Conservation (phyloP, 2,113 vertebrate genomes). For the Gallinago paraguaiae region DNA sequence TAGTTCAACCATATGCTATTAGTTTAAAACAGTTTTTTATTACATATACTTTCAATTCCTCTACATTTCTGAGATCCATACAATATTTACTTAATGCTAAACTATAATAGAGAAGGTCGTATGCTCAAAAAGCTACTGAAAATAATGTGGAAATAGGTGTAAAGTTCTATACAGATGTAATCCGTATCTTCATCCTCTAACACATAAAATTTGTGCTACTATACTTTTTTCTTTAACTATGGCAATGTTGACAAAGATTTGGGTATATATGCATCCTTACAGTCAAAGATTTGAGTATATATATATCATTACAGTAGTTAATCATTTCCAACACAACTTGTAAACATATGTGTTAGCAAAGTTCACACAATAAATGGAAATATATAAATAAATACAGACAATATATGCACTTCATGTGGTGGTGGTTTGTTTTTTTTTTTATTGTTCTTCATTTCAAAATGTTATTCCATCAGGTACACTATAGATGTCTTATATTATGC, state of each 20-base stretch:
- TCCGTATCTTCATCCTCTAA: neutral
- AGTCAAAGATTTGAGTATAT: too few relatives aligned
- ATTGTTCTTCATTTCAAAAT: neutral
- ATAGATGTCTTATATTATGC: neutral
- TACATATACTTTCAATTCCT: neutral
- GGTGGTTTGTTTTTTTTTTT: neutral
- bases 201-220: neutral
- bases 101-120: neutral
- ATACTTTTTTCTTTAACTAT: neutral
- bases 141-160: neutral
- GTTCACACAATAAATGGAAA: neutral
- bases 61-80: neutral
- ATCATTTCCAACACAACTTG: neutral
- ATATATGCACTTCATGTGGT: fast-evolving
- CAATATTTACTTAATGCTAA: neutral
- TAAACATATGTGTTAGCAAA: neutral
- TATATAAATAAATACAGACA: neutral
- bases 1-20: neutral
- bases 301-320: neutral
- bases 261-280: too few relatives aligned
- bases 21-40: neutral
- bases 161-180: neutral
- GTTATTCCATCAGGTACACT: neutral
- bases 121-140: neutral
- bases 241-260: neutral